phyloP scores from a whole-genome alignment of 2,113 vertebrate species.

The Potamarius usumacintae region DNA sequence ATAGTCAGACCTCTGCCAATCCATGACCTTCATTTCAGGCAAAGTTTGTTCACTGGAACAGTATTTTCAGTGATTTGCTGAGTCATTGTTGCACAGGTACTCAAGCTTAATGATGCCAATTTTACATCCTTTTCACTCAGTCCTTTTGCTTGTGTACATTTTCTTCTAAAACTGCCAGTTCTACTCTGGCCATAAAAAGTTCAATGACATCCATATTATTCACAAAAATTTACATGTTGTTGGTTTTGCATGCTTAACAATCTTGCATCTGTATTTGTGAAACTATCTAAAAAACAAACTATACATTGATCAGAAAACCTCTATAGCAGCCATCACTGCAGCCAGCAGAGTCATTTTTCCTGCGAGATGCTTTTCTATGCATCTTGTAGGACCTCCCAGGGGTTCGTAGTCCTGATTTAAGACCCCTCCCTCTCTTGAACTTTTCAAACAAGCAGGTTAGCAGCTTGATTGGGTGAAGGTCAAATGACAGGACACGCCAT shows the following conservation, averaged over 20 bases:
- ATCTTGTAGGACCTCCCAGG: not conserved
- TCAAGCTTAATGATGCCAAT: not conserved
- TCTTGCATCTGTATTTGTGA: not conserved
- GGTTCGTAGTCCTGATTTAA: not conserved
- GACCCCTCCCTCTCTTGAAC: not conserved
- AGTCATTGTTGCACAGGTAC: slow-evolving; percentile 7
- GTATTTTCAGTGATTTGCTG: not conserved
- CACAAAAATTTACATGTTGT: not conserved
- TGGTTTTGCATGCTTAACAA: not conserved
- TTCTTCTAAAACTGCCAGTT: not conserved
- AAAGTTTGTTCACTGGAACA: not conserved
- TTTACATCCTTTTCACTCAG: not conserved
- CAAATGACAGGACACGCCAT: not conserved
- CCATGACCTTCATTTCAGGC: not conserved
- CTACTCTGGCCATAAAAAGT: not conserved
- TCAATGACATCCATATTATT: not conserved
- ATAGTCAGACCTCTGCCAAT: slow-evolving; percentile 21
- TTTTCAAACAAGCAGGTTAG: not conserved
- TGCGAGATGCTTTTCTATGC: not conserved
- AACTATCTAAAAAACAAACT: not conserved
- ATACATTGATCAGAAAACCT: not conserved
- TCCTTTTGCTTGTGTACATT: not conserved
- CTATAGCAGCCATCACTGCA: not conserved
- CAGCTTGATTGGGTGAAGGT: not conserved
- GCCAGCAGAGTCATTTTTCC: not conserved